Conservation (phyloP, 2,113 vertebrate genomes). For the Rissa tridactyla region DNA sequence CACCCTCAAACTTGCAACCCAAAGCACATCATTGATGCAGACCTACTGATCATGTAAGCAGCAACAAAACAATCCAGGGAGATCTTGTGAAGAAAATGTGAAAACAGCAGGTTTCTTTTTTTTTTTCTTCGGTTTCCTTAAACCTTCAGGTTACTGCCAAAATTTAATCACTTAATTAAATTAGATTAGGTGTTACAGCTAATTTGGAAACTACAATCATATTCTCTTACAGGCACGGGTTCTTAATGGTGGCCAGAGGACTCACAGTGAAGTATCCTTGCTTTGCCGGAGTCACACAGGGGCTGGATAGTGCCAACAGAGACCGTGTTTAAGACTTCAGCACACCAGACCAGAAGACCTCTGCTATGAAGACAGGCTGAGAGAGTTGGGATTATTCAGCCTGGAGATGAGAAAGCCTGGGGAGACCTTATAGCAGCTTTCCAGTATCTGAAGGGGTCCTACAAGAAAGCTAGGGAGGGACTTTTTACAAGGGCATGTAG, state of each 20-base stretch:
- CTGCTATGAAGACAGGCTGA: not conserved
- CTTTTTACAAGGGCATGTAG: not conserved
- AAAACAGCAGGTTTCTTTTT: not conserved
- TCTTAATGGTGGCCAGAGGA: not conserved
- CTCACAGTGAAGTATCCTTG: not conserved
- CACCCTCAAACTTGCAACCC: not conserved
- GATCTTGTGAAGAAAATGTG: not conserved
- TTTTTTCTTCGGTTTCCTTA: not conserved
- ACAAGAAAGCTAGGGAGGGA: not conserved
- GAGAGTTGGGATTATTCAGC: not conserved
- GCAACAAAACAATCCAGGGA: rapidly evolving
- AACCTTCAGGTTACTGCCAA: not conserved
- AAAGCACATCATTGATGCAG: not conserved
- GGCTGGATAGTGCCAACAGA: not conserved
- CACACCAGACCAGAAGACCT: not conserved
- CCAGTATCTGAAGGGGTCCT: not conserved
- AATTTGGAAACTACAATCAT: not conserved
- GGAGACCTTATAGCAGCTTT: not conserved
- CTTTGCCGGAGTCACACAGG: not conserved
- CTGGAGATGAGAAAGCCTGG: not conserved
- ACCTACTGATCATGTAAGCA: rapidly evolving
- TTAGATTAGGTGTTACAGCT: not conserved
- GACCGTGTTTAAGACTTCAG: not conserved
- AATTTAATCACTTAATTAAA: not conserved
- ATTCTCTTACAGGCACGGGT: not conserved